Evolutionary conservation across 2,888 invertebrate genomes (phyloP).

Genomic region (Spicauda simplicius): DNA sequence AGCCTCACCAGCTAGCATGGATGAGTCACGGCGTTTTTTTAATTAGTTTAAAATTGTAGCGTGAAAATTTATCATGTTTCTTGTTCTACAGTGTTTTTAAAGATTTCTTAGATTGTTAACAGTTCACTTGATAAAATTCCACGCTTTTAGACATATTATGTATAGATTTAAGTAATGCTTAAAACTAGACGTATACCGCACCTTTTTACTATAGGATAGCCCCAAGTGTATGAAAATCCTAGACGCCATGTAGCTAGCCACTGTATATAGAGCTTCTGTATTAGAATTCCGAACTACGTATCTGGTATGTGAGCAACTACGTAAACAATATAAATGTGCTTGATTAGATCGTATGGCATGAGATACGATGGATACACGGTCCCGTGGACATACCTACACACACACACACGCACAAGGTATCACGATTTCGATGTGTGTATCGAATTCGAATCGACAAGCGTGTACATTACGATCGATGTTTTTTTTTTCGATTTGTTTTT

Average conservation of each 20-base stretch:
- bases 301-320: constrained; percentile 83
- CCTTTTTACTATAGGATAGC: constrained; percentile 6
- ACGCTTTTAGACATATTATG: constrained; percentile 7
- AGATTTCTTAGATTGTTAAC: background rate
- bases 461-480: constrained; percentile 44
- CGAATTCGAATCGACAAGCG: constrained; percentile 7
- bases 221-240: background rate
- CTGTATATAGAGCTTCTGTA: constrained; percentile 54
- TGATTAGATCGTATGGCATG: constrained; percentile 71
- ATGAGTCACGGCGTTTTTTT: constrained; percentile 3
- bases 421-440: too few species aligned
- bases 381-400: constrained; percentile 54
- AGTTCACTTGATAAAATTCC: constrained; percentile 33
- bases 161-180: constrained; percentile 25
- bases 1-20: constrained; percentile 46
- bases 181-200: constrained; percentile 5
- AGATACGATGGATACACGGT: constrained; percentile 57
- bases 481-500: constrained; percentile 55
- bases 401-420: constrained; percentile 52
- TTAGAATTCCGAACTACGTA: constrained; percentile 55
- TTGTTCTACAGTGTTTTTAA: constrained; percentile 13
- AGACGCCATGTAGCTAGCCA: constrained; percentile 12
- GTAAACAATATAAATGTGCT: constrained; percentile 71
- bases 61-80: constrained; percentile 24
- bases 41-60: background rate